Evolutionary conservation across 2,797 vertebrate species (phyloP).

Genomic region (Enteromius thamalakanensis): DNA sequence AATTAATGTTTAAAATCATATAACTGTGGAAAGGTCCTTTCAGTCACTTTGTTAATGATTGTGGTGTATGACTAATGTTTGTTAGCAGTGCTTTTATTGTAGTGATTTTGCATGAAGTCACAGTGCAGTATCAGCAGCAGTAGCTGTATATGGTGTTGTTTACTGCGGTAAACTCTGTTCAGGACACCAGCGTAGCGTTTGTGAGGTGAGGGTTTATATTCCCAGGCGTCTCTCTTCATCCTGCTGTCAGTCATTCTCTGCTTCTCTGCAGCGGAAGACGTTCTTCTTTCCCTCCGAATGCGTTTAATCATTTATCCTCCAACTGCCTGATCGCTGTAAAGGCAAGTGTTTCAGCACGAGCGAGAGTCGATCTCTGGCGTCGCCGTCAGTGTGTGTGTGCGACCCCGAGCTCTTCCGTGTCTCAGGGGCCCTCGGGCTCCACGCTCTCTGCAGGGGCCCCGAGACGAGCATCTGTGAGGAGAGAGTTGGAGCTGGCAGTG

Average conservation of each 20-base stretch:
- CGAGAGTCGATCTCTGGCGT: conserved; percentile 58
- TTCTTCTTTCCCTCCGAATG: conserved; percentile 75
- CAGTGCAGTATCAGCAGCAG: not conserved
- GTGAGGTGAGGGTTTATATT: conserved; percentile 25
- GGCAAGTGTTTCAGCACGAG: conserved; percentile 71
- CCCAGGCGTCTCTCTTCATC: conserved; percentile 66
- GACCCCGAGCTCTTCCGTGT: conserved; percentile 34
- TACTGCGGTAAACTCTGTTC: not conserved
- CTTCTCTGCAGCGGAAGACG: conserved; percentile 64
- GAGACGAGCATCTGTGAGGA: conserved; percentile 33
- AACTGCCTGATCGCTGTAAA: conserved; percentile 83
- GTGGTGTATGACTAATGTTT: not conserved
- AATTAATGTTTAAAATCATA: not conserved
- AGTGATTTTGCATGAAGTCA: not conserved
- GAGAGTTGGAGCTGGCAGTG: not conserved
- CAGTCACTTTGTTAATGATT: not conserved
- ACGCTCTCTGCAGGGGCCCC: conserved; percentile 23
- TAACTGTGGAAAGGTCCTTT: not conserved
- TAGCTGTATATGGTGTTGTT: not conserved
- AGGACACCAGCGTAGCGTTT: not conserved
- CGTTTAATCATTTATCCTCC: conserved; percentile 83
- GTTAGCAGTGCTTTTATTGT: not conserved
- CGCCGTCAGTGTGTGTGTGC: conserved; percentile 45
- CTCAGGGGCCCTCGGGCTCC: conserved; percentile 2
- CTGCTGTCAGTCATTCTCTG: conserved; percentile 76